Evolutionary conservation across 2,113 vertebrate genomes (phyloP), one percentile per base, ranked within the genome.

Genomic region (Megalops atlanticus): DNA sequence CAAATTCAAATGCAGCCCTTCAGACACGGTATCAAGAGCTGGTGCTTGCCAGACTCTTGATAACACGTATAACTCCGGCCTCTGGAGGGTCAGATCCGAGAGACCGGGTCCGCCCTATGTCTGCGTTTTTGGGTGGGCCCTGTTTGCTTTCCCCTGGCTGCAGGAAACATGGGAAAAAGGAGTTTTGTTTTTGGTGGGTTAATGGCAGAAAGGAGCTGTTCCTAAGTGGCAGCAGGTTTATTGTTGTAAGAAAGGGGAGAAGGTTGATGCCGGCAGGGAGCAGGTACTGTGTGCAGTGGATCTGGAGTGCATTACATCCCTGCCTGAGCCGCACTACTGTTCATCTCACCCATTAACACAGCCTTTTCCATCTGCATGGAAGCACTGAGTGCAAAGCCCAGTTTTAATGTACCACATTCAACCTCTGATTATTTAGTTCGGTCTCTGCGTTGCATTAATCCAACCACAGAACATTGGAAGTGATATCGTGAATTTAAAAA

Each of bases 261-360:
- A 87, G 91, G 86, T 90, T 93, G 92, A 94, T 93, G 93, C 87
- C 80, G 91, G 89, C 92, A 91, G 91, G 91, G 92, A 92, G 92
- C 88, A 82, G 78, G 80, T 84, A 89, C 87, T 89, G 91, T 87
- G 76, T 87, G 84, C 85, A 43, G 68, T 89, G 78, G 81, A 88
- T 90, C 92, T 94, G 93, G 92, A 94, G 90, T 88, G 86, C 86
- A 93, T 94, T 93, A 94, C 83, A 85, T n/a, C 76, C 77, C 76
- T 83, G 86, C 89, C 85, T 0, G n/a, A 24, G n/a, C 58, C 7
- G 49, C 7, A 7, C 24, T 54, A 2, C 49, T 3, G 49, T n/a
- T n/a, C n/a, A n/a, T 85, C 82, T 92, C 87, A 88, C 85, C 82
- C 82, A 64, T 7, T 64, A 10, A 27, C 58, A 45, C 14, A 10